These are phyloP conservation scores for Tenualosa thibaudeaui DNA, from an alignment of 2,797 vertebrate genomes.

Conservation along the genomic window DNA sequence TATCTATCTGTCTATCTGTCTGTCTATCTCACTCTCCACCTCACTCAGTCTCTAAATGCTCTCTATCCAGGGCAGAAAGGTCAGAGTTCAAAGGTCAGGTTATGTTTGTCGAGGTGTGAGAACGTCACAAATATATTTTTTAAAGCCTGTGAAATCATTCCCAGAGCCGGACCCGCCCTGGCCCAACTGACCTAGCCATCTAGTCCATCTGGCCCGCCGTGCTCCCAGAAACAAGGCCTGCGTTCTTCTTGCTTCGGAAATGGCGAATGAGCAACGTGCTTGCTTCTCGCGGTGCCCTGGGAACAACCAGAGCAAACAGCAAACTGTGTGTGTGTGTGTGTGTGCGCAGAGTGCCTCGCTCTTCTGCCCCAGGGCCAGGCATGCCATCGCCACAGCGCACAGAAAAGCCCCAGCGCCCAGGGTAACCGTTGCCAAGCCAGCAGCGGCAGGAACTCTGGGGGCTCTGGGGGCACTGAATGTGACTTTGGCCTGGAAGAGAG, in stretches of 20 bases:
- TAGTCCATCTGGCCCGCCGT: not conserved
- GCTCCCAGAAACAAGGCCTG: slow-evolving; percentile 64
- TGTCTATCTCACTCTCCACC: not conserved
- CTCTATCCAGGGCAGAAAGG: slow-evolving; percentile 51
- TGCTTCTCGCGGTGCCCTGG: slow-evolving; percentile 74
- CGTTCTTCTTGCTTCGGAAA: slow-evolving; percentile 69
- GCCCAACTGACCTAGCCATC: not conserved
- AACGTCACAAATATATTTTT: slow-evolving; percentile 70
- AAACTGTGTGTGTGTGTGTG: slow-evolving; percentile 40
- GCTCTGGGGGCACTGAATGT: slow-evolving; percentile 63
- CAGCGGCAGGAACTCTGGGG: slow-evolving; percentile 64
- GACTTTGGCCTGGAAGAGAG: slow-evolving; percentile 52
- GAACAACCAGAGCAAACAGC: slow-evolving; percentile 81
- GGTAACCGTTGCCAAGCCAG: slow-evolving; percentile 76
- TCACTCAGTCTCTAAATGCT: slow-evolving; percentile 29
- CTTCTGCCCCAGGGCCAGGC: slow-evolving; percentile 60
- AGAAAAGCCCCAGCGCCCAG: slow-evolving; percentile 72
- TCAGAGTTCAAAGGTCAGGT: not conserved
- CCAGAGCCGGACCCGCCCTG: slow-evolving; percentile 54
- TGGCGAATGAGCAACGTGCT: slow-evolving; percentile 57
- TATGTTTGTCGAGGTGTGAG: slow-evolving; percentile 59
- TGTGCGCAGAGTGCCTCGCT: slow-evolving; percentile 72
- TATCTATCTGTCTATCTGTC: not conserved
- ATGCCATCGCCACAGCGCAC: slow-evolving; percentile 74
- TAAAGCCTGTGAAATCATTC: slow-evolving; percentile 71